Evolutionary conservation across 2,113 vertebrate species (phyloP).

Genomic region (Mesembrinibis cayennensis): DNA sequence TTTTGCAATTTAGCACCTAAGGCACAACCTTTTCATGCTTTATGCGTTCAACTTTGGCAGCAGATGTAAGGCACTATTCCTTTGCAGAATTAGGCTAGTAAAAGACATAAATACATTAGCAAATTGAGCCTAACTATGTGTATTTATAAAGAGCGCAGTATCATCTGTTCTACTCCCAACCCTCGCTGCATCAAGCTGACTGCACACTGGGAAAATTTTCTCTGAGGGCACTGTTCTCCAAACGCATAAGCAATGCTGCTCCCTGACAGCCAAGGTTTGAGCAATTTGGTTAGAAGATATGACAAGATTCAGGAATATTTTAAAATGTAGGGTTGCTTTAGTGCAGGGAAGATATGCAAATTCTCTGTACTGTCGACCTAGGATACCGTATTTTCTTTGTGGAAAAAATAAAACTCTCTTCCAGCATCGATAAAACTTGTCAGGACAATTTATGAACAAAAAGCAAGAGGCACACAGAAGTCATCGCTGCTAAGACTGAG

Average conservation of each 20-base stretch:
- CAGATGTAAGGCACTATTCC: background rate
- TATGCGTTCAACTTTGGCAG: background rate
- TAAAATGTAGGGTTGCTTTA: background rate
- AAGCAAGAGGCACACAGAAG: background rate
- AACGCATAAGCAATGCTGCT: background rate
- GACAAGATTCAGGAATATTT: background rate
- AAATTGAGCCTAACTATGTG: background rate
- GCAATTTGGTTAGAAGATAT: background rate
- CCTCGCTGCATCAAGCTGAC: background rate
- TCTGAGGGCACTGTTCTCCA: background rate
- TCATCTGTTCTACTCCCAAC: background rate
- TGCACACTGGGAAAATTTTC: background rate
- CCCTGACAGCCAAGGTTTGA: background rate
- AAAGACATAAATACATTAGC: background rate
- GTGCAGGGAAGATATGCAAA: background rate
- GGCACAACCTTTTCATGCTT: background rate
- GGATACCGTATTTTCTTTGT: background rate
- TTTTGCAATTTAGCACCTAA: conserved; percentile 3
- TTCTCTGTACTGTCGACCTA: background rate
- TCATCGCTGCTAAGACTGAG: background rate
- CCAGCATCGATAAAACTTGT: background rate
- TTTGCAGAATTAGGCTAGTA: background rate
- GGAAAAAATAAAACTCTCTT: background rate
- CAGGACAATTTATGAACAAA: background rate
- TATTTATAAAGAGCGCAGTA: background rate